phyloP scores from a whole-genome alignment of 1,140 invertebrate species.

The Rhizoglyphus robini region DNA sequence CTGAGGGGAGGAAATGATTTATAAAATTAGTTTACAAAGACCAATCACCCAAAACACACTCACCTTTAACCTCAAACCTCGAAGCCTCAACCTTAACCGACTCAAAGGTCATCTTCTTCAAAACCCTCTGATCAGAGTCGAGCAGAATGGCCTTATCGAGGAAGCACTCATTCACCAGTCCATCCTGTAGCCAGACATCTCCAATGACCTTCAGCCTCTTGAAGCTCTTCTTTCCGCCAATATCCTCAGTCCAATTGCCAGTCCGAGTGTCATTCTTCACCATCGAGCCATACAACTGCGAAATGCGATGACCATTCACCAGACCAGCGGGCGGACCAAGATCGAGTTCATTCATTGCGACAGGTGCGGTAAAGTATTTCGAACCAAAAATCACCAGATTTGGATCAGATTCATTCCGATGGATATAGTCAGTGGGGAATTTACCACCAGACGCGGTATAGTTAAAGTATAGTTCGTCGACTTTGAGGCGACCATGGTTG shows the following conservation, averaged over 20 bases:
- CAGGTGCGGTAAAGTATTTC: neutral
- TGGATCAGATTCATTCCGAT: neutral
- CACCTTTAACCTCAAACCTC: neutral
- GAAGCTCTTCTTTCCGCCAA: neutral
- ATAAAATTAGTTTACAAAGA: neutral
- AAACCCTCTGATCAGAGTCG: neutral
- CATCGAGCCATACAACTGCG: neutral
- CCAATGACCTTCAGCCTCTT: neutral
- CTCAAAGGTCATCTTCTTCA: neutral
- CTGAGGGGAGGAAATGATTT: neutral
- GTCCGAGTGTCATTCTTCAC: neutral
- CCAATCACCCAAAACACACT: too few species aligned
- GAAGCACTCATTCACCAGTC: neutral
- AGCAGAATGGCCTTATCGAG: neutral
- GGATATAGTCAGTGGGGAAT: constrained; percentile 3
- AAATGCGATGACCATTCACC: neutral
- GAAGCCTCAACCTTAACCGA: neutral
- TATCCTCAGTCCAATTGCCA: neutral
- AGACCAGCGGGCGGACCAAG: neutral
- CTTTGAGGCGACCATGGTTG: too few species aligned
- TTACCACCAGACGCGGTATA: neutral
- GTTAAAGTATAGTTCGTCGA: neutral
- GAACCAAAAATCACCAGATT: neutral
- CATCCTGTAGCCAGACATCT: neutral
- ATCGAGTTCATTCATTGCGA: neutral